These are phyloP conservation scores for Mirounga angustirostris DNA, from an alignment of 2,113 vertebrate genomes.

Conservation along the genomic window DNA sequence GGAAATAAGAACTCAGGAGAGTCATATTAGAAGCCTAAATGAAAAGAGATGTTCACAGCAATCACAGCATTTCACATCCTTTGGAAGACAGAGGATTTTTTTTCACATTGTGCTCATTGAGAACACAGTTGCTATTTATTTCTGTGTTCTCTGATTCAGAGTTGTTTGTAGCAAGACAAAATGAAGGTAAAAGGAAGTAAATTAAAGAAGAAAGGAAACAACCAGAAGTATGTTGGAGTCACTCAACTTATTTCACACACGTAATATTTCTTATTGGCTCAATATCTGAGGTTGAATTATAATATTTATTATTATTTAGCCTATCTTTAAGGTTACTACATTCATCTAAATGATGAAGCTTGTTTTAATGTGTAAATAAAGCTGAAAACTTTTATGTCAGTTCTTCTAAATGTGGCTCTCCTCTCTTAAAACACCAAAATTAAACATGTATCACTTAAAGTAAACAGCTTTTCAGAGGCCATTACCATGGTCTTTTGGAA, in stretches of 20 bases:
- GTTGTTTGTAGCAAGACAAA: background rate
- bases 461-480: constrained; percentile 31
- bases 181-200: background rate
- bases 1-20: background rate
- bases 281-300: background rate
- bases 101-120: background rate
- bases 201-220: background rate
- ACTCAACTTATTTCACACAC: background rate
- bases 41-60: background rate
- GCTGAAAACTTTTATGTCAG: background rate
- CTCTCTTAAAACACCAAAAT: background rate
- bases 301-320: background rate
- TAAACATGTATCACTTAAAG: constrained; percentile 30
- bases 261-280: background rate
- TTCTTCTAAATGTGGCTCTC: background rate
- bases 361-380: background rate
- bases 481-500: background rate
- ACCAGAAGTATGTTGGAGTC: background rate
- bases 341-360: background rate
- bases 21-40: background rate
- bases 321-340: background rate
- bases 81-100: background rate
- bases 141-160: background rate
- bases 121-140: background rate
- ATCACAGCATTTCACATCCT: background rate